phyloP scores from a whole-genome alignment of 2,113 vertebrate species.

The Gnathonemus echidnorhynchus region DNA sequence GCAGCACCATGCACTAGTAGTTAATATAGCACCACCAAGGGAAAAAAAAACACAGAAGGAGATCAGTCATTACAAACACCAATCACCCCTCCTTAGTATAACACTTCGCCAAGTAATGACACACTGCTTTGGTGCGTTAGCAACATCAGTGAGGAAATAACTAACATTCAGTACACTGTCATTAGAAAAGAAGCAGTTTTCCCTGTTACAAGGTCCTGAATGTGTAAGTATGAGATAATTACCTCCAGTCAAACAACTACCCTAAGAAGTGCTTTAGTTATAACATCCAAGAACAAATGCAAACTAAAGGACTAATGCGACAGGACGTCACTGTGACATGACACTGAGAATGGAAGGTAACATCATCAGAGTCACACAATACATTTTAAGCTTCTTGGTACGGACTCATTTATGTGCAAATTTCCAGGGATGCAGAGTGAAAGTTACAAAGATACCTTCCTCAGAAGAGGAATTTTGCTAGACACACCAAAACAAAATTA shows the following conservation, averaged over 20 bases:
- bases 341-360: neutral
- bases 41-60: neutral
- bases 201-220: neutral
- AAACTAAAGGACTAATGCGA: neutral
- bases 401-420: neutral
- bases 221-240: neutral
- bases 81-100: constrained; percentile 18
- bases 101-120: neutral
- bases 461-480: neutral
- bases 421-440: neutral
- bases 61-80: neutral
- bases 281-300: neutral
- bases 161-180: constrained; percentile 11
- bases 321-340: neutral
- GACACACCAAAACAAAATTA: neutral
- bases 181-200: constrained; percentile 11
- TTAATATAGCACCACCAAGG: neutral
- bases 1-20: neutral
- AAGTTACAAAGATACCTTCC: neutral
- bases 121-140: neutral
- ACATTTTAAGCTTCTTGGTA: neutral
- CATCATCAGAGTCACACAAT: neutral
- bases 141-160: neutral
- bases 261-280: neutral
- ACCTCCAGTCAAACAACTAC: neutral